These are phyloP conservation scores for Magallana ariakensis DNA, from an alignment of 1,140 invertebrate species.

Conservation along the genomic window DNA sequence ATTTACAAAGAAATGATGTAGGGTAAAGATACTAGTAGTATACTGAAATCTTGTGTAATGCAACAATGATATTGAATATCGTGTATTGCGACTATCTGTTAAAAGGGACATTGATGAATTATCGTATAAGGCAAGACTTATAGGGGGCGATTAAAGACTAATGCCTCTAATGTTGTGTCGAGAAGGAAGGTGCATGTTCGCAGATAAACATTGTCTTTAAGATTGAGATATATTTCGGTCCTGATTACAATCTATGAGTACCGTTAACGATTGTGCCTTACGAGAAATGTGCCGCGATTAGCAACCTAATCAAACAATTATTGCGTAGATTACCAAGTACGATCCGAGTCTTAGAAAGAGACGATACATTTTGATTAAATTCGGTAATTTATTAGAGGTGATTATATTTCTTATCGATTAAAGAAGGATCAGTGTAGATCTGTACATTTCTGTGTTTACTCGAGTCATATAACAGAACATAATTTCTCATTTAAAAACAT, in stretches of 20 bases:
- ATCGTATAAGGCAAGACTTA: not conserved
- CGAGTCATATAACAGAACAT: too few species aligned
- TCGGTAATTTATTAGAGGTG: not conserved
- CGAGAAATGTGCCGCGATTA: not conserved
- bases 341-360: not conserved
- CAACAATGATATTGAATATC: not conserved
- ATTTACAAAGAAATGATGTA: too few species aligned
- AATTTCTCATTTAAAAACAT: too few species aligned
- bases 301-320: conserved; percentile 32
- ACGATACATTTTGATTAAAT: conserved; percentile 11
- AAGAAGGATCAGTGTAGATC: too few species aligned
- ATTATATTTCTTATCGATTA: not conserved
- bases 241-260: conserved; percentile 14
- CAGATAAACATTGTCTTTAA: conserved; percentile 3
- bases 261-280: not conserved
- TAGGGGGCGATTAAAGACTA: conserved; percentile 11
- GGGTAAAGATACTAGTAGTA: too few species aligned
- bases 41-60: too few species aligned
- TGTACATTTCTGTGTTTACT: too few species aligned
- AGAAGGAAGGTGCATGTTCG: not conserved
- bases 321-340: not conserved
- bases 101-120: not conserved
- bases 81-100: not conserved
- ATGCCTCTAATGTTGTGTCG: not conserved
- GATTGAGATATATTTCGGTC: not conserved